These are phyloP conservation scores for Eidolon dupreanum DNA, from an alignment of 2,797 vertebrate species.

Conservation along the genomic window DNA sequence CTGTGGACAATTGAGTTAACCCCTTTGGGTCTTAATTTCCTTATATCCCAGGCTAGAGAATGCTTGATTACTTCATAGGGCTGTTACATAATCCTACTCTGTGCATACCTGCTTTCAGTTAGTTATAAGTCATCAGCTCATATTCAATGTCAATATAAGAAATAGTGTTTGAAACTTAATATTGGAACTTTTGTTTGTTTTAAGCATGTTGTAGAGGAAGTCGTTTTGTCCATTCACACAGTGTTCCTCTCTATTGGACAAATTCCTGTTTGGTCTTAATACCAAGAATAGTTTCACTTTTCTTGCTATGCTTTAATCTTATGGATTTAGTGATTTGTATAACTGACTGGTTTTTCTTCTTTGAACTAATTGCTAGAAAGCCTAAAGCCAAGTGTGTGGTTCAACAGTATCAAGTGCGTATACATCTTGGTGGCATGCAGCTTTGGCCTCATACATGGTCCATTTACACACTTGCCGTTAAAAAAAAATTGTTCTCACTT, in stretches of 20 bases:
- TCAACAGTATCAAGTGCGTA: background rate
- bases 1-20: background rate
- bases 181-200: slow-evolving; percentile 19
- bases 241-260: background rate
- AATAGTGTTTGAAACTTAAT: background rate
- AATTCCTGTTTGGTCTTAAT: background rate
- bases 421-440: background rate
- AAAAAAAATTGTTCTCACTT: background rate
- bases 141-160: background rate
- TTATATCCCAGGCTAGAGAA: background rate
- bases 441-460: background rate
- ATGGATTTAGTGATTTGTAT: background rate
- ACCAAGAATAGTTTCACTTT: background rate
- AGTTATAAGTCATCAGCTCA: background rate
- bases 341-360: background rate
- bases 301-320: background rate
- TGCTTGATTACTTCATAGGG: background rate
- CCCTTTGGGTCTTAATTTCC: background rate
- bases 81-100: background rate
- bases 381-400: background rate
- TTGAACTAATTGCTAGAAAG: background rate
- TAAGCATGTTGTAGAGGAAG: background rate
- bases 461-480: background rate
- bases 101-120: background rate
- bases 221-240: background rate